phyloP scores from a whole-genome alignment of 2,113 vertebrate species.

The Syngnathus floridae region DNA sequence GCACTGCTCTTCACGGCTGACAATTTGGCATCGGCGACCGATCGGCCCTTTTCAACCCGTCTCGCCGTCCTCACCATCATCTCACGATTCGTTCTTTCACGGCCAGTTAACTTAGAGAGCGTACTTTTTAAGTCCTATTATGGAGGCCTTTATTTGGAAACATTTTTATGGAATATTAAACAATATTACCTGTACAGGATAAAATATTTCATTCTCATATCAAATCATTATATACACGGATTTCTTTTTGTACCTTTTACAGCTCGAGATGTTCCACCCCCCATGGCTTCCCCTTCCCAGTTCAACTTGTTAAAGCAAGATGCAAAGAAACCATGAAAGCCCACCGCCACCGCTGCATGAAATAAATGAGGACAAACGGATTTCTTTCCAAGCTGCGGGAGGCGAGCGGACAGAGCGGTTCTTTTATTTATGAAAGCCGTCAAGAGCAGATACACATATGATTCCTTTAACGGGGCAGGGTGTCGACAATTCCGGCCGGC shows the following conservation, averaged over 20 bases:
- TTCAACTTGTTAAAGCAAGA: slow-evolving; percentile 20
- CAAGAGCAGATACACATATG: slow-evolving; percentile 59
- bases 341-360: background rate
- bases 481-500: slow-evolving; percentile 34
- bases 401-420: slow-evolving; percentile 38
- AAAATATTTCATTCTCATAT: background rate
- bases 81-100: slow-evolving; percentile 39
- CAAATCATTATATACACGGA: background rate
- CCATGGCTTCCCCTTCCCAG: background rate
- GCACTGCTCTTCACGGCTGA: slow-evolving; percentile 37
- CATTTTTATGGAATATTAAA: too few species aligned
- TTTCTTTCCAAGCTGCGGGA: slow-evolving; percentile 36
- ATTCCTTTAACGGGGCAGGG: slow-evolving; percentile 48
- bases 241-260: slow-evolving; percentile 7
- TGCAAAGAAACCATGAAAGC: background rate
- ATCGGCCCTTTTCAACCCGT: background rate
- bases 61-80: background rate
- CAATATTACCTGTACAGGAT: too few species aligned
- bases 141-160: background rate
- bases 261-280: background rate
- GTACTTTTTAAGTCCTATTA: background rate
- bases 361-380: slow-evolving; percentile 38
- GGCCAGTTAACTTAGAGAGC: slow-evolving; percentile 20
- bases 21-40: slow-evolving; percentile 27
- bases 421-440: slow-evolving; percentile 62